Percentiles rank a stretch among this genome's conserved stretches.
phyloP scores from a whole-genome alignment of 2,888 invertebrate species.

The Macaria liturata region DNA sequence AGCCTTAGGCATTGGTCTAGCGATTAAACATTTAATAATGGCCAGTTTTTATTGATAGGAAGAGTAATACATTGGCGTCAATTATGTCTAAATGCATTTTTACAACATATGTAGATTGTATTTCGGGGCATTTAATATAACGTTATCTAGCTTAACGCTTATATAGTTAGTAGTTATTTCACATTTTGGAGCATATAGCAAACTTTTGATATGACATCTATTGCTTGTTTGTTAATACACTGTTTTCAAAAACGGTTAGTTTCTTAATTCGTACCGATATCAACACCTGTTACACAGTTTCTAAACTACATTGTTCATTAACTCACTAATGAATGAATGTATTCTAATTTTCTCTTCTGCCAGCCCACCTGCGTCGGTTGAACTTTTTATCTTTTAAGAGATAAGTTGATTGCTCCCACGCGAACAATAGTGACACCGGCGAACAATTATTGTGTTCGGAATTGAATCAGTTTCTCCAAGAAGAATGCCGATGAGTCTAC shows the following conservation, averaged over 20 bases:
- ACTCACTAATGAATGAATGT: not conserved
- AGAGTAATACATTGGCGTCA: too few relatives aligned
- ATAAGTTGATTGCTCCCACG: conserved; percentile 66
- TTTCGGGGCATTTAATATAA: too few relatives aligned
- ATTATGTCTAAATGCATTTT: too few relatives aligned
- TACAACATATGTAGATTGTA: too few relatives aligned
- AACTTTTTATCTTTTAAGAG: conserved; percentile 54
- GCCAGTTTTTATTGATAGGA: too few relatives aligned
- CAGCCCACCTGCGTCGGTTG: conserved; percentile 30
- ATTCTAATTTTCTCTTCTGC: conserved; percentile 25
- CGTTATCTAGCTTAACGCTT: too few relatives aligned
- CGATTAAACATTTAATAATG: too few relatives aligned
- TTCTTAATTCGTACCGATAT: too few relatives aligned
- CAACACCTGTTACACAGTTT: not conserved
- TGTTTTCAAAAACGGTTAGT: not conserved
- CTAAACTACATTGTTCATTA: not conserved
- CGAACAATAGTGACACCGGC: conserved; percentile 69
- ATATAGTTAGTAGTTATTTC: too few relatives aligned
- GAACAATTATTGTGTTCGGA: conserved; percentile 63
- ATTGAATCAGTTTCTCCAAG: conserved; percentile 70
- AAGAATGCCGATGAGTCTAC: conserved; percentile 39
- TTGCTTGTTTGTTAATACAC: not conserved
- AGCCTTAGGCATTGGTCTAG: too few relatives aligned
- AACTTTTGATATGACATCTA: too few relatives aligned
- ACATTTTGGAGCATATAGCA: too few relatives aligned